phyloP scores from a whole-genome alignment of 92 coral and sea anemone genomes.

The Actinostola sp. region DNA sequence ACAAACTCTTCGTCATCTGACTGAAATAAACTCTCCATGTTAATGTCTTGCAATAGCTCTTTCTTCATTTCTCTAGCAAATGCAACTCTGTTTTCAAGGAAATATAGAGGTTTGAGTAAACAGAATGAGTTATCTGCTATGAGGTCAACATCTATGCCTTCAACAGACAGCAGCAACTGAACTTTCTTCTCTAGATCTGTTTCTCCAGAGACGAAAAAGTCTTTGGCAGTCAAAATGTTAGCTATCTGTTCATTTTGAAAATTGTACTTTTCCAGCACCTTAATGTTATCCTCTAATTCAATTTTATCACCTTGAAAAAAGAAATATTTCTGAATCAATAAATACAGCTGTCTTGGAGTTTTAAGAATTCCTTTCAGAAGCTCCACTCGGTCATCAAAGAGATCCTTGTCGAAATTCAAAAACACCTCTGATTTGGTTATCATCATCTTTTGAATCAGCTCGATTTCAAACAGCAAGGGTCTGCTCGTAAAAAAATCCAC shows the following conservation, averaged over 20 bases:
- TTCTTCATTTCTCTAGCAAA: constrained; percentile 73
- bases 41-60: constrained; percentile 44
- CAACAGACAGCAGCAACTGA: constrained; percentile 63
- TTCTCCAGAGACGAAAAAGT: constrained; percentile 76
- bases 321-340: constrained; percentile 77
- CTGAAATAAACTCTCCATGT: constrained; percentile 65
- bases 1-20: constrained; percentile 69
- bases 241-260: constrained; percentile 85
- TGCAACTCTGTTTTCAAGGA: constrained; percentile 66
- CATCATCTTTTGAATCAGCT: constrained; percentile 73
- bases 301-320: constrained; percentile 75
- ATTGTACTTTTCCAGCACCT: constrained; percentile 57
- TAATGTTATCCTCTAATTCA: constrained; percentile 66
- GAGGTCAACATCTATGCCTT: constrained; percentile 65
- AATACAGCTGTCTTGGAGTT: constrained; percentile 81
- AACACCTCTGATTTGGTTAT: constrained; percentile 83
- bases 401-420: constrained; percentile 65
- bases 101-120: constrained; percentile 67
- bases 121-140: constrained; percentile 67
- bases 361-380: constrained; percentile 74
- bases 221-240: constrained; percentile 64
- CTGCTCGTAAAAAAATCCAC: constrained; percentile 78
- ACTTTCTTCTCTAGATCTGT: constrained; percentile 69
- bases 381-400: constrained; percentile 64
- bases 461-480: constrained; percentile 88